Evolutionary conservation across 2,888 invertebrate species (phyloP), one percentile per base, ranked within the genome.

Genomic region (Tupiocoris notatus): DNA sequence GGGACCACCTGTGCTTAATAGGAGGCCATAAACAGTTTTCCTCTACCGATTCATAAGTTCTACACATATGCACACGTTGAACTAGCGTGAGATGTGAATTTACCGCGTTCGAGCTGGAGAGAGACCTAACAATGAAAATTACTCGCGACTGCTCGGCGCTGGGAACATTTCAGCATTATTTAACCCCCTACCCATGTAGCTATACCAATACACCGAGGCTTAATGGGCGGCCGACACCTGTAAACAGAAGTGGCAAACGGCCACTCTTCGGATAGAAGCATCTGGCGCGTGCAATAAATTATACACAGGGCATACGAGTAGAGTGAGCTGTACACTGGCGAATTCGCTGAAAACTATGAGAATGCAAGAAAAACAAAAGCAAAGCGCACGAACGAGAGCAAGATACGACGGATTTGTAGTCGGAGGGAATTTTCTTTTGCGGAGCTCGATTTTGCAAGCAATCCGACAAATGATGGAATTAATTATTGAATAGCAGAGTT

Each of bases 121-220:
- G 39, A 3, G 39, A 39, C 6, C 39, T 12, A 39, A 39, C 39
- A 39, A 39, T 39, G 39, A 39, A 39, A 39, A 39, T 39, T 39
- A 39, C 39, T 39, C 39, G 39, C 6, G 56, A n/a, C 56, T 54
- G 67, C 39, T 39, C 39, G 39, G 39, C 67, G 20, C 56, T 54
- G 67, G 56, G 56, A 67, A 67, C 67, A 67, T 67, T 67, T 67
- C 67, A 54, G 56, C 67, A 67, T 67, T 67, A 67, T 67, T 67
- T 67, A 56, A 67, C 67, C 57, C 23, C 39, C 12, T 18, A 17
- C 9, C 65, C 25, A 39, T 39, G 39, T 39, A 39, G 3, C 39
- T 12, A 39, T 39, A 39, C 39, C 6, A 7, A 39, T 12, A 3
- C 39, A 39, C 6, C 3, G 39, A 3, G 39, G 39, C 54, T 18